Conservation (phyloP, 2,797 vertebrate species). For the Crocodylus rhombifer region DNA sequence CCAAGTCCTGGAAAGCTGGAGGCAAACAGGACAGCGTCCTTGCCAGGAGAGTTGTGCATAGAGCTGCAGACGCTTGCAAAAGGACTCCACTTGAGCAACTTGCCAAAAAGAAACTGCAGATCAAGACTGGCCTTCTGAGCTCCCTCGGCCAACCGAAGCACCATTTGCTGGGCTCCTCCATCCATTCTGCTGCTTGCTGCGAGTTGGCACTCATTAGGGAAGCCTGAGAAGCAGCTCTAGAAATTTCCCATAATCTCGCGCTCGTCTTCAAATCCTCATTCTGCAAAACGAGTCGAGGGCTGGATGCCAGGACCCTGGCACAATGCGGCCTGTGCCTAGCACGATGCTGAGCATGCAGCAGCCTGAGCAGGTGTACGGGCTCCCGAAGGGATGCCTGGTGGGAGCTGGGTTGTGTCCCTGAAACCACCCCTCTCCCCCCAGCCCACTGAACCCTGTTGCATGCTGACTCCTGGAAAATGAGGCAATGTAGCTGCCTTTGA, state of each 20-base stretch:
- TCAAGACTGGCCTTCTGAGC: background rate
- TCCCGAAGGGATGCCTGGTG: too few species aligned
- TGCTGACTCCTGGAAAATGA: too few species aligned
- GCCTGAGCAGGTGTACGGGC: too few species aligned
- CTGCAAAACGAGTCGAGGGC: too few species aligned
- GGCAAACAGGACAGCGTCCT: background rate
- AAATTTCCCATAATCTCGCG: background rate
- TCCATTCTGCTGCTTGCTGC: background rate
- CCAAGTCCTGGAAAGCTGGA: conserved; percentile 37
- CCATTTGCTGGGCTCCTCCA: rapidly evolving
- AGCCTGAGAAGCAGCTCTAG: background rate
- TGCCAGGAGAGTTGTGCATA: conserved; percentile 14
- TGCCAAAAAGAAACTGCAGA: background rate
- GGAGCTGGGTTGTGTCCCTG: too few species aligned
- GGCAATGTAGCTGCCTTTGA: too few species aligned
- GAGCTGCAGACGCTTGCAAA: background rate
- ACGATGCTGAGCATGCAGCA: too few species aligned
- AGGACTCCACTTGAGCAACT: conserved; percentile 11
- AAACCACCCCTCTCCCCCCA: too few species aligned
- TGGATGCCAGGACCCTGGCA: too few species aligned
- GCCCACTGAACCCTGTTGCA: too few species aligned
- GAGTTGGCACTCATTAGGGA: rapidly evolving
- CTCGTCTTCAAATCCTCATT: too few species aligned
- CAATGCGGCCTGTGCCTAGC: too few species aligned
- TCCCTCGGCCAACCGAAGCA: background rate